Evolutionary conservation across 2,888 invertebrate species (phyloP).

Genomic region (Tetranychus truncatus): DNA sequence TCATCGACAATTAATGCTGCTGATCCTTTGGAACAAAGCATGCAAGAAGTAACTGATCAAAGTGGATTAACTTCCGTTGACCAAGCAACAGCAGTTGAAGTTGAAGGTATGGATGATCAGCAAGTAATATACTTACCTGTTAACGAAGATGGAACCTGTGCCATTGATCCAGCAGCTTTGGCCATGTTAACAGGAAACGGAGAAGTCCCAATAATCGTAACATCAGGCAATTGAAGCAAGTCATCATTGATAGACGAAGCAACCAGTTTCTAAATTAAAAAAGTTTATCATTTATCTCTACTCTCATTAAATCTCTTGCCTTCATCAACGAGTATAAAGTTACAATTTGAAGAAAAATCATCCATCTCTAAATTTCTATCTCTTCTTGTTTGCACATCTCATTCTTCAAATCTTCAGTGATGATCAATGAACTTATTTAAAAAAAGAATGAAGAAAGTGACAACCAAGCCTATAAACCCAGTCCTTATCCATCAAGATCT

Average conservation of each 20-base stretch:
- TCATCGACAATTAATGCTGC: background rate
- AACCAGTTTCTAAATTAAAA: background rate
- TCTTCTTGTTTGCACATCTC: background rate
- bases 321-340: background rate
- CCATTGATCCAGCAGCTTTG: conserved; percentile 6
- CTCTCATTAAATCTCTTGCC: background rate
- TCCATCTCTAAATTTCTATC: background rate
- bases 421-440: background rate
- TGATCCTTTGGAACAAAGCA: background rate
- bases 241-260: background rate
- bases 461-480: no score
- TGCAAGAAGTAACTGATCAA: conserved; percentile 1
- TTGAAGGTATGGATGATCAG: background rate
- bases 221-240: conserved; percentile 10
- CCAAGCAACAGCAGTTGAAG: conserved; percentile 6
- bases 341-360: background rate
- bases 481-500: no score
- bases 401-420: background rate
- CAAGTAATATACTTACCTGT: conserved; percentile 14
- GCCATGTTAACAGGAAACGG: conserved; percentile 5
- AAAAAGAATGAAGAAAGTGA: background rate
- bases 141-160: conserved; percentile 11
- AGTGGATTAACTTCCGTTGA: background rate
- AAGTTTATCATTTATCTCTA: background rate
- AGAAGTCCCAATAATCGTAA: conserved; percentile 13